Base-by-base conservation (phyloP, 2,113 vertebrate genomes). In the Leiothrix lutea region DNA sequence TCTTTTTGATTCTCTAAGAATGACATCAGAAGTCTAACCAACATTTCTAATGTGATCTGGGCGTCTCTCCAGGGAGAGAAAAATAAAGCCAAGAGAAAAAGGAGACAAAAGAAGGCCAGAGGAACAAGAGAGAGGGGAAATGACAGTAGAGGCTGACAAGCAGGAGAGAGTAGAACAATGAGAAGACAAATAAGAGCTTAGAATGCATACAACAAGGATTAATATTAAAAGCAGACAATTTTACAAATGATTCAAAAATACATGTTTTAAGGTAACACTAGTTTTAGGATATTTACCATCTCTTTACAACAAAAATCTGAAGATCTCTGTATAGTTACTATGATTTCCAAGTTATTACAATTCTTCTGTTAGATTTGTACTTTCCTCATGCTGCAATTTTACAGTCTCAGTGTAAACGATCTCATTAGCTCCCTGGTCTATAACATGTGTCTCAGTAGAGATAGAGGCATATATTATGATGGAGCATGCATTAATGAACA, bases 11-110 rank as follows among this genome's bases (percentile, higher is more conserved):
- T 82, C 56, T 72, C 29, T 42, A 66, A 90, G 35, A 94, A 84
- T 80, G 64, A 70, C 54, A 88, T 84, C 40, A 82, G 72, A 78
- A 86, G 77, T 64, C 65, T 56, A 96, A 66, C 65, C 78, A 80
- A 94, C 44, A 90, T 86, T 94, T 96, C 64, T 92, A 66, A 86
- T 81, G 61, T 79, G 75, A 86, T 80, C 51, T 81, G n/a, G 12
- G 53, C 79, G 42, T 53, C 50, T 80, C 72, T 97, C 31, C 26
- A 83, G 45, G 31, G 64, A 85, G 31, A 64, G 28, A 74, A 94
- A 90, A 93, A 73, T 53, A 88, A 88, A 75, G 35, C 20, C 58
- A 86, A 69, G 31, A 48, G 21, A 70, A n/a, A 86, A 86, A 75
- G 61, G 12, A 47, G 17, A 70, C 3, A 47, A 81, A 93, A 87